A percentile compares a stretch with the other conserved stretches of the same genome.
phyloP scores from a whole-genome alignment of 2,113 vertebrate species.

The Cyrtonyx montezumae region DNA sequence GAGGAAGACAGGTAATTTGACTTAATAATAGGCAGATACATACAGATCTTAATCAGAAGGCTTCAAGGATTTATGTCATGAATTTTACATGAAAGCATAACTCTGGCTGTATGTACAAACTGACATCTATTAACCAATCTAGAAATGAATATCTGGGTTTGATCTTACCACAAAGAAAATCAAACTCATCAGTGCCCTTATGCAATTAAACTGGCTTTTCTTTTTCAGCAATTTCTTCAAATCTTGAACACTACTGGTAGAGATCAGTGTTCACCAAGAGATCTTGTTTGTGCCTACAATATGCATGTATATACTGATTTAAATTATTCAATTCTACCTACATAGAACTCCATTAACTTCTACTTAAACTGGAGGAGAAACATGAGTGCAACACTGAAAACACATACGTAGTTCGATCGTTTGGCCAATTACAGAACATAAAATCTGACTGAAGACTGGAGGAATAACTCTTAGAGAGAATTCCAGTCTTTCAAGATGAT shows the following conservation, averaged over 20 bases:
- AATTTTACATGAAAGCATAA: conserved; percentile 33
- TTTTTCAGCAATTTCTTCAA: not conserved
- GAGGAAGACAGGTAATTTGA: conserved; percentile 43
- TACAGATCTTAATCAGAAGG: conserved; percentile 14
- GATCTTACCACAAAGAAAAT: not conserved
- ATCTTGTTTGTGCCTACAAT: not conserved
- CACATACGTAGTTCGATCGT: not conserved
- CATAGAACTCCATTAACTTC: not conserved
- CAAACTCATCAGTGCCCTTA: not conserved
- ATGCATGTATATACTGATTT: not conserved
- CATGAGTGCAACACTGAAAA: not conserved
- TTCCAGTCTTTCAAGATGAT: not conserved
- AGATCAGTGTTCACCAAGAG: not conserved
- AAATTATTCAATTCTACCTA: not conserved
- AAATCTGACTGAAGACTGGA: not conserved
- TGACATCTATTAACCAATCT: not conserved
- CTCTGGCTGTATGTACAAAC: not conserved
- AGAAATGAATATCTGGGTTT: not conserved
- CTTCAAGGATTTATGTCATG: not conserved
- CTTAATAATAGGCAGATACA: conserved; percentile 29
- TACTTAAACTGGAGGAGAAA: not conserved
- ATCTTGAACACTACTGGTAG: not conserved
- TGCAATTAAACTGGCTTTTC: conserved; percentile 2
- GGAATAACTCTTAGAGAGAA: not conserved
- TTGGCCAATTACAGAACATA: not conserved